A percentile compares a stretch with the other conserved stretches of the same genome.
phyloP scores from a whole-genome alignment of 1,140 invertebrate species.

The Drosophila ficusphila region DNA sequence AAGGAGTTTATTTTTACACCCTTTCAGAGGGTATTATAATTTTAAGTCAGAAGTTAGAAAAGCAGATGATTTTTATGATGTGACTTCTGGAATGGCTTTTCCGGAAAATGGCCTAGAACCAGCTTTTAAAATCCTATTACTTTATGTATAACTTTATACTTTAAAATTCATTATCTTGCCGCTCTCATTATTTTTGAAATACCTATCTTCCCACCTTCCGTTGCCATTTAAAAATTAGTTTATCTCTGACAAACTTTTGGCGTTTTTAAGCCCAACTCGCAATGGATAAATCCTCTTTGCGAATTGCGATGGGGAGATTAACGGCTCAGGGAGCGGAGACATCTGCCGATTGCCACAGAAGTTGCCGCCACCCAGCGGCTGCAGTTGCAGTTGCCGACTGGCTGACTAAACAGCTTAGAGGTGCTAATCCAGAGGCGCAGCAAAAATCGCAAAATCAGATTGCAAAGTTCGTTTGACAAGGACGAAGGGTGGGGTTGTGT shows the following conservation, averaged over 20 bases:
- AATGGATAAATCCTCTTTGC: constrained; percentile 33
- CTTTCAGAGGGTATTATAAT: no score
- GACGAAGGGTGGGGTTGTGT: background rate
- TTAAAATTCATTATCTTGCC: no score
- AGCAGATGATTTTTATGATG: no score
- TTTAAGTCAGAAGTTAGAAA: no score
- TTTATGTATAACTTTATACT: no score
- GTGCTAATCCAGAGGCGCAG: constrained; percentile 49
- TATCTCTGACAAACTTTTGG: constrained; percentile 2
- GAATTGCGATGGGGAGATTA: constrained; percentile 34
- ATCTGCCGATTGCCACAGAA: constrained; percentile 45
- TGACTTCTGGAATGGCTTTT: no score
- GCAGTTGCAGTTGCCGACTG: constrained; percentile 23
- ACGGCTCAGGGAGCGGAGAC: constrained; percentile 15
- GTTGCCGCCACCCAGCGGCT: background rate
- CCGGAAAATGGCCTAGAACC: no score
- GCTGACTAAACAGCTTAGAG: constrained; percentile 48
- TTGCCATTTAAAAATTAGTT: constrained; percentile 1
- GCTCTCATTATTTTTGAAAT: no score
- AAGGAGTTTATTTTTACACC: background rate
- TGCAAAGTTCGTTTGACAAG: constrained; percentile 44
- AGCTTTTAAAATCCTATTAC: no score
- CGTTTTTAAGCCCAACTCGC: background rate
- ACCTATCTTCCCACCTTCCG: no score
- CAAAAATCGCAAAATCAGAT: constrained; percentile 52